phyloP scores from a whole-genome alignment of 1,140 invertebrate species.

The Drosophila ogumai region DNA sequence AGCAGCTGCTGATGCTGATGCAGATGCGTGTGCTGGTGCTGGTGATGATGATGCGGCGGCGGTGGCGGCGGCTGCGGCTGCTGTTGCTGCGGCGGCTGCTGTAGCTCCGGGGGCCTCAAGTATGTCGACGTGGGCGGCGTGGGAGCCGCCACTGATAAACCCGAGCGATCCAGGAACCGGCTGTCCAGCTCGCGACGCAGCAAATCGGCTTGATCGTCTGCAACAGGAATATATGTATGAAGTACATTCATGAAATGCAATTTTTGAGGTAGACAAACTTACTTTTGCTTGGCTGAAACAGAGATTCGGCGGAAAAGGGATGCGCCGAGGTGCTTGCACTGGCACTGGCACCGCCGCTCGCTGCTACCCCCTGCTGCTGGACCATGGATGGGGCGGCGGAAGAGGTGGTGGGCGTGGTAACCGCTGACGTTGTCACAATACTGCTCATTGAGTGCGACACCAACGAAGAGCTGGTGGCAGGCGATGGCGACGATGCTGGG shows the following conservation, averaged over 20 bases:
- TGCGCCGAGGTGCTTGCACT: slow-evolving; percentile 84
- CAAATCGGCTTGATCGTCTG: slow-evolving; percentile 92
- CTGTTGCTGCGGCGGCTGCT: slow-evolving; percentile 96
- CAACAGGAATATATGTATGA: slow-evolving; percentile 5
- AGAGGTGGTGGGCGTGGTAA: slow-evolving; percentile 48
- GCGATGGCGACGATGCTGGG: slow-evolving; percentile 73
- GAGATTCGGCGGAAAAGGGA: slow-evolving; percentile 94
- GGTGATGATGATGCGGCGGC: slow-evolving; percentile 93
- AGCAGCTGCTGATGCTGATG: slow-evolving; percentile 91
- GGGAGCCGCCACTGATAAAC: slow-evolving; percentile 78
- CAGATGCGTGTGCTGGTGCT: slow-evolving; percentile 96
- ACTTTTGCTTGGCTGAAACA: slow-evolving; percentile 92
- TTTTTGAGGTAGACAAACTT: slow-evolving; percentile 73
- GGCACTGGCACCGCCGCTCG: slow-evolving; percentile 85
- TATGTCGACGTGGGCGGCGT: slow-evolving; percentile 86
- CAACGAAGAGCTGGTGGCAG: slow-evolving; percentile 29
- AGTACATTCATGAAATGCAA: not conserved
- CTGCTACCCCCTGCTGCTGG: slow-evolving; percentile 39
- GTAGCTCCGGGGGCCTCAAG: slow-evolving; percentile 89
- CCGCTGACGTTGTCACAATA: slow-evolving; percentile 44
- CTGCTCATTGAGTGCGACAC: slow-evolving; percentile 41
- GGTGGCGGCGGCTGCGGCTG: slow-evolving; percentile 89
- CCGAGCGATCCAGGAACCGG: slow-evolving; percentile 90
- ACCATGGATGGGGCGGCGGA: slow-evolving; percentile 47
- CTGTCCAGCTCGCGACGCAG: slow-evolving; percentile 95